Evolutionary conservation across 2,888 invertebrate species (phyloP).

Genomic region (Cacoxenus indagator): DNA sequence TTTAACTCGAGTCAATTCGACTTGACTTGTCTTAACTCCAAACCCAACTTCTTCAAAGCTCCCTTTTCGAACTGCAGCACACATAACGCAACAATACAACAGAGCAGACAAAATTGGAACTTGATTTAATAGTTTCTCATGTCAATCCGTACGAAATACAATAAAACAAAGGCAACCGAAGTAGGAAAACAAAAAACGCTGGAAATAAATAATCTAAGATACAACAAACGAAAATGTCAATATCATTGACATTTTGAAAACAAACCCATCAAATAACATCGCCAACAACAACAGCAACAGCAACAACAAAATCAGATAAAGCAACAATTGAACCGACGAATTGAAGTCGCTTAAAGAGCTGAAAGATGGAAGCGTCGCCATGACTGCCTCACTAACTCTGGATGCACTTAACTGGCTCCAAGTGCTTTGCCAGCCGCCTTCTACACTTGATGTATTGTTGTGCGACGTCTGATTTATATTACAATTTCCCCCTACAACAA

Average conservation of each 20-base stretch:
- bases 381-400: background rate
- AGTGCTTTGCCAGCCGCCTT: constrained; percentile 37
- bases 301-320: constrained; percentile 4
- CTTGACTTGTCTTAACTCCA: too few relatives aligned
- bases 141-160: constrained; percentile 46
- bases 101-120: constrained; percentile 33
- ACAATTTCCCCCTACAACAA: constrained; percentile 7
- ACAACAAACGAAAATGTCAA: constrained; percentile 53
- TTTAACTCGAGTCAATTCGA: too few relatives aligned
- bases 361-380: background rate
- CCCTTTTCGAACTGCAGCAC: constrained; percentile 18
- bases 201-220: constrained; percentile 33
- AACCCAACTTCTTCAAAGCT: background rate
- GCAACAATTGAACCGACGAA: constrained; percentile 25
- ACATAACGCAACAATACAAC: constrained; percentile 1
- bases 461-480: constrained; percentile 57
- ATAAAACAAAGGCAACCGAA: background rate
- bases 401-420: constrained; percentile 19
- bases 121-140: constrained; percentile 55
- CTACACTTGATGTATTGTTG: constrained; percentile 56
- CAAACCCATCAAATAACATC: constrained; percentile 24
- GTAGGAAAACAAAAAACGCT: background rate
- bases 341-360: background rate
- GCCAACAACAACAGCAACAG: constrained; percentile 22
- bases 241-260: constrained; percentile 56